phyloP scores from a whole-genome alignment of 2,113 vertebrate genomes.

The Oceanites oceanicus region DNA sequence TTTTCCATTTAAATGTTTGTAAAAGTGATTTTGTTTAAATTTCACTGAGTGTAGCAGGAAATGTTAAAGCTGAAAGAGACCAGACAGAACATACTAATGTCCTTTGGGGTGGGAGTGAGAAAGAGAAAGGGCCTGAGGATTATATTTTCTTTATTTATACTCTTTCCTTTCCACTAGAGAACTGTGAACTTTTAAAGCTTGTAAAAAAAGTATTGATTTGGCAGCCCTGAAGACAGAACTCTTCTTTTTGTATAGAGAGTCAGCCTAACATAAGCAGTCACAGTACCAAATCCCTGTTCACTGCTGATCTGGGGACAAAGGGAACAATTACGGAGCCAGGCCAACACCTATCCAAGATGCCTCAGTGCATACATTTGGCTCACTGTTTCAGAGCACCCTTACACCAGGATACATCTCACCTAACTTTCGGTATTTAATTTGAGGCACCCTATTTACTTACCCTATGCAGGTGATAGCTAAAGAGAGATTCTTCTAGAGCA shows the following conservation, averaged over 20 bases:
- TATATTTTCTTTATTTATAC: conserved; percentile 3
- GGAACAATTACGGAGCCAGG: not conserved
- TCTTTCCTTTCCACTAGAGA: not conserved
- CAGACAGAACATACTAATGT: conserved; percentile 12
- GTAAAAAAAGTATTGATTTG: not conserved
- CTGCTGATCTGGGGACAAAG: not conserved
- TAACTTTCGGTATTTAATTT: not conserved
- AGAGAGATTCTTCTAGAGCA: not conserved
- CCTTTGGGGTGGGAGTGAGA: not conserved
- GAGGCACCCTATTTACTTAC: not conserved
- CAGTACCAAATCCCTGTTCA: not conserved
- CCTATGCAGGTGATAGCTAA: not conserved
- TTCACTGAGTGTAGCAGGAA: conserved; percentile 59
- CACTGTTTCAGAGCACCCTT: not conserved
- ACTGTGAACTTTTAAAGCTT: not conserved
- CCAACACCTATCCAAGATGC: not conserved
- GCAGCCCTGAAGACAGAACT: not conserved
- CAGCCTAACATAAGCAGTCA: not conserved
- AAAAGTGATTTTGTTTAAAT: conserved; percentile 64
- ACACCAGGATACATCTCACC: not conserved
- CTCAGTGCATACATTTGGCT: not conserved
- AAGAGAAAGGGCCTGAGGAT: not conserved
- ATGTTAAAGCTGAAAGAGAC: conserved; percentile 49
- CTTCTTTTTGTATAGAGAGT: not conserved
- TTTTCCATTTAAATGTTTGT: conserved; percentile 52